Evolutionary conservation across 2,797 vertebrate genomes (phyloP).

Genomic region (Thamnophis elegans): DNA sequence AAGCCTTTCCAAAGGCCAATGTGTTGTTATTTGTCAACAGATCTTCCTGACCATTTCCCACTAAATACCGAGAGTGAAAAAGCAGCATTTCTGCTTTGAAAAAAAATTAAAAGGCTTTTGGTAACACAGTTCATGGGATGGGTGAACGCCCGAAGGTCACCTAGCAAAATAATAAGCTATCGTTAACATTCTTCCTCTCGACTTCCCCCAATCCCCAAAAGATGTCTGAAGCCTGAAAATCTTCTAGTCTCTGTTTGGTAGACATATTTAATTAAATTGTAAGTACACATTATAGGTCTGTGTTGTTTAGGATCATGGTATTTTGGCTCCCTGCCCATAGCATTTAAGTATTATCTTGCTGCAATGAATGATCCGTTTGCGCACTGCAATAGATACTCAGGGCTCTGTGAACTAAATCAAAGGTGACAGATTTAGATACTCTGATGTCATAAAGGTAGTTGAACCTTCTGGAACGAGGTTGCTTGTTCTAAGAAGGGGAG

Average conservation of each 20-base stretch:
- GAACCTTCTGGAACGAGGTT: not conserved
- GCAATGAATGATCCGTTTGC: not conserved
- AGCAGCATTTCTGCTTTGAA: conserved; percentile 14
- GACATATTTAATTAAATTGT: not conserved
- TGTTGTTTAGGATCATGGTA: not conserved
- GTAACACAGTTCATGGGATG: conserved; percentile 7
- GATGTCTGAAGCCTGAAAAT: not conserved
- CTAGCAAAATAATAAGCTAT: not conserved
- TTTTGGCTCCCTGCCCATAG: not conserved
- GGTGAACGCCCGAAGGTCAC: not conserved
- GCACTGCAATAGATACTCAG: not conserved
- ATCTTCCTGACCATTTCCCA: conserved; percentile 68
- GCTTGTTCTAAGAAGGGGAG: not conserved
- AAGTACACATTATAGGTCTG: not conserved
- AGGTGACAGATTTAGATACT: not conserved
- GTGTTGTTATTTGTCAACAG: conserved; percentile 69
- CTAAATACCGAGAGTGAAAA: conserved; percentile 60
- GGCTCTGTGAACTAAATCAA: not conserved
- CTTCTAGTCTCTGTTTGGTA: not conserved
- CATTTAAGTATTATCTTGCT: not conserved
- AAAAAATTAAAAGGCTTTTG: conserved; percentile 24
- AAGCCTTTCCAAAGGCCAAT: conserved; percentile 59
- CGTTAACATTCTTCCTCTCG: not conserved
- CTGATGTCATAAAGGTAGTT: not conserved
- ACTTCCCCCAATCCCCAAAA: not conserved